phyloP scores from a whole-genome alignment of 1,140 invertebrate genomes.

The Dreissena polymorpha region DNA sequence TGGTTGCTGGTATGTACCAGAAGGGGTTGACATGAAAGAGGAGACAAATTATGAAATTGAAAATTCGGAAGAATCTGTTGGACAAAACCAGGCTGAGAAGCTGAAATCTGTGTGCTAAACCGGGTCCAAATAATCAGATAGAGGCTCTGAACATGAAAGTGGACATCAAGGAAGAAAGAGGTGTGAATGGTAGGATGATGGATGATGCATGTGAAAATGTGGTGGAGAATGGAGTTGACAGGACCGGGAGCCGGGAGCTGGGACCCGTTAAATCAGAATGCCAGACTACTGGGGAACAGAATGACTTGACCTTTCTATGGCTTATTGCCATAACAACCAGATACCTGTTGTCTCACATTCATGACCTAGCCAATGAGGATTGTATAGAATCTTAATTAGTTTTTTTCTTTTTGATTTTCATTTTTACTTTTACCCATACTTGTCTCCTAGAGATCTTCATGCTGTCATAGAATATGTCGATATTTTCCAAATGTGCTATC shows the following conservation, averaged over 20 bases:
- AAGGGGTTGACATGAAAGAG: too few species aligned
- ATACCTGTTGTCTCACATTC: constrained; percentile 50
- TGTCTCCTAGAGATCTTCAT: not conserved
- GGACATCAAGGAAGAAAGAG: constrained; percentile 22
- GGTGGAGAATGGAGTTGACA: not conserved
- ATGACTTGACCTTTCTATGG: constrained; percentile 25
- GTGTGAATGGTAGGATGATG: constrained; percentile 5
- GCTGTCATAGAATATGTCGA: too few species aligned
- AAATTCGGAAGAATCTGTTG: not conserved
- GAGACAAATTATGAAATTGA: too few species aligned
- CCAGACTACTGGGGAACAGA: not conserved
- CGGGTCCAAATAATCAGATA: constrained; percentile 22
- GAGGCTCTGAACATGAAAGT: constrained; percentile 53
- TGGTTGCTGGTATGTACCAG: too few species aligned
- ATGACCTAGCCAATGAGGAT: constrained; percentile 25
- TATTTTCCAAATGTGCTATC: too few species aligned
- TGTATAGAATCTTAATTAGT: not conserved
- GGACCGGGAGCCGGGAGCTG: not conserved
- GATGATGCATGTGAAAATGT: not conserved
- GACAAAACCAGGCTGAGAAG: constrained; percentile 7
- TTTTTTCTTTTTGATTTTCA: not conserved
- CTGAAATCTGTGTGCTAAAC: constrained; percentile 27
- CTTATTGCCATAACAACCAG: constrained; percentile 26
- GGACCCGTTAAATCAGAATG: not conserved
- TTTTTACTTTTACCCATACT: not conserved